Conservation (phyloP, 2,113 vertebrate genomes). For the Callopanchax toddi region DNA sequence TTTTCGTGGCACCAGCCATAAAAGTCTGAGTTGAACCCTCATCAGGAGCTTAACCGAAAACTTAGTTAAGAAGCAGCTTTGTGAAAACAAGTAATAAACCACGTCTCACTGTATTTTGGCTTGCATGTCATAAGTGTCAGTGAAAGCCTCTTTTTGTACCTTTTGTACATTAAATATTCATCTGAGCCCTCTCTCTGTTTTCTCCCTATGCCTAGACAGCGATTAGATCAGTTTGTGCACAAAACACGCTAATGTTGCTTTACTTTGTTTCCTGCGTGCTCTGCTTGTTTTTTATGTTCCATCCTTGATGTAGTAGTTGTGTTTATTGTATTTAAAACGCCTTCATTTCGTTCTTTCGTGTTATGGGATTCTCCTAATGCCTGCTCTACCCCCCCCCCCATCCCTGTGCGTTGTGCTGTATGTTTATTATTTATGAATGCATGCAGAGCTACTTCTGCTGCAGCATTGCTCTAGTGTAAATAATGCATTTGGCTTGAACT, state of each 20-base stretch:
- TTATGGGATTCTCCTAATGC: slow-evolving; percentile 46
- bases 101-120: slow-evolving; percentile 32
- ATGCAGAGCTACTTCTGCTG: slow-evolving; percentile 76
- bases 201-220: slow-evolving; percentile 33
- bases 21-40: slow-evolving; percentile 20
- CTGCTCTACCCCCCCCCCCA: slow-evolving; percentile 29
- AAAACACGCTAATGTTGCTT: slow-evolving; percentile 56
- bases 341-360: slow-evolving; percentile 53
- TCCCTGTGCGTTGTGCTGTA: slow-evolving; percentile 54
- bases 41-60: slow-evolving; percentile 36
- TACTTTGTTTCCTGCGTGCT: slow-evolving; percentile 47
- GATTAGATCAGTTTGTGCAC: slow-evolving; percentile 51
- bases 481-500: slow-evolving; percentile 73
- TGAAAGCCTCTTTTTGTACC: slow-evolving; percentile 38
- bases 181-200: slow-evolving; percentile 28
- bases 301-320: slow-evolving; percentile 38
- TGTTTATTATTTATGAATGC: slow-evolving; percentile 80
- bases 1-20: slow-evolving; percentile 33
- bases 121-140: slow-evolving; percentile 32
- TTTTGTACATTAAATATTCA: slow-evolving; percentile 39
- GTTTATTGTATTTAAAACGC: slow-evolving; percentile 43
- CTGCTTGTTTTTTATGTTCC: slow-evolving; percentile 44
- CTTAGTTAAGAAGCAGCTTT: slow-evolving; percentile 46
- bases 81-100: slow-evolving; percentile 37
- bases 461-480: slow-evolving; percentile 74